Percentiles rank a stretch among this genome's conserved stretches.
Evolutionary conservation across 2,113 vertebrate species (phyloP).

Genomic region (Sturnira hondurensis): DNA sequence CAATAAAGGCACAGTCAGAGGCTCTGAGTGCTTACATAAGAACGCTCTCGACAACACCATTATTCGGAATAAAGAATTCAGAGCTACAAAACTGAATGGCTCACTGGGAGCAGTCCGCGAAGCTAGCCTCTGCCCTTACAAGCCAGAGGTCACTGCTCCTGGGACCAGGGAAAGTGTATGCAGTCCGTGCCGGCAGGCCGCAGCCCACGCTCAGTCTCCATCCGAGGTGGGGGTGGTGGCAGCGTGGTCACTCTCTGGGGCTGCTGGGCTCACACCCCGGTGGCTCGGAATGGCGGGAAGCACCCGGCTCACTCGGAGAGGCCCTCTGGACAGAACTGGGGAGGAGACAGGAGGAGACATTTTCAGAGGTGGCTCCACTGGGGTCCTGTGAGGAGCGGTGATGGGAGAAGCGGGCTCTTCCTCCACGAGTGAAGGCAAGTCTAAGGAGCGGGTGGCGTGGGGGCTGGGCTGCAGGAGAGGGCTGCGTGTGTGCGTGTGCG

Average conservation of each 20-base stretch:
- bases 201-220: neutral
- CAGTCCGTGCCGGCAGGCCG: rapidly evolving
- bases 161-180: rapidly evolving
- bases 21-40: neutral
- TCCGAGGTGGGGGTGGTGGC: neutral
- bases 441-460: conserved; percentile 55
- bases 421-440: conserved; percentile 45
- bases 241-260: neutral
- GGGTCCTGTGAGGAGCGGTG: conserved; percentile 57
- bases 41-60: no score
- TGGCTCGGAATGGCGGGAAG: neutral
- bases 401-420: conserved; percentile 61
- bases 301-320: neutral
- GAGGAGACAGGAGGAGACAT: conserved; percentile 75
- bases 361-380: conserved; percentile 69
- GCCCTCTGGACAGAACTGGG: conserved; percentile 29
- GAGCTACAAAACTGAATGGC: neutral
- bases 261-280: neutral
- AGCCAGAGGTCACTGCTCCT: rapidly evolving
- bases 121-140: neutral
- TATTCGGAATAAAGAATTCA: rapidly evolving
- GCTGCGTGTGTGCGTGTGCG: neutral
- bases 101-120: rapidly evolving
- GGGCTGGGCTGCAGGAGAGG: conserved; percentile 70
- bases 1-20: neutral